These are phyloP conservation scores for Apodemus agrarius DNA, from an alignment of 2,797 vertebrate species.

Conservation along the genomic window DNA sequence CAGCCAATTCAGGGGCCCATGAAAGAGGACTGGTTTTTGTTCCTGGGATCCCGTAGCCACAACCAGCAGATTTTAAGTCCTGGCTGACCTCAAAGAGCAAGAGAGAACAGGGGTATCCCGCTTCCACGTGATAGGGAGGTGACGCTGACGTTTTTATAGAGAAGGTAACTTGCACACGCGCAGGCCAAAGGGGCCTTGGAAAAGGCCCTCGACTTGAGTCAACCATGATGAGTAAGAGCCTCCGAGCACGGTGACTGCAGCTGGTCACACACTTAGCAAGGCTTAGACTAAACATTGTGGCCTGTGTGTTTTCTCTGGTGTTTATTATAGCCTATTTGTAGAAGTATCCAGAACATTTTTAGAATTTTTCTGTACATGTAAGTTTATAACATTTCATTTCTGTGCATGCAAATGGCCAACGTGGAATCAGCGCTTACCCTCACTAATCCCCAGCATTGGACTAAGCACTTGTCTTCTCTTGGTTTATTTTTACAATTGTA, in stretches of 20 bases:
- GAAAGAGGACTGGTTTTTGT: slow-evolving; percentile 42
- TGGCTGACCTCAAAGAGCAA: slow-evolving; percentile 5
- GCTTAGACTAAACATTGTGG: slow-evolving; percentile 71
- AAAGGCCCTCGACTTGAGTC: slow-evolving; percentile 46
- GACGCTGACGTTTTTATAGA: background rate
- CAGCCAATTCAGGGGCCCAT: slow-evolving; percentile 16
- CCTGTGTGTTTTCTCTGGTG: slow-evolving; percentile 41
- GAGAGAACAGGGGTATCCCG: background rate
- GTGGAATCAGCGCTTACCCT: background rate
- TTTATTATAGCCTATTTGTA: slow-evolving; percentile 58
- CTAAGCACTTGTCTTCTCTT: slow-evolving; percentile 45
- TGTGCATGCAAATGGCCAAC: slow-evolving; percentile 10
- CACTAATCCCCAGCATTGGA: background rate
- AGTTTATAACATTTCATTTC: slow-evolving; percentile 37
- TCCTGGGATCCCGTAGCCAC: background rate
- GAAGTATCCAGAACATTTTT: background rate
- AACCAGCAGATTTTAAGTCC: slow-evolving; percentile 57
- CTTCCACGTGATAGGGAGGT: background rate
- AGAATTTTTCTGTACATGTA: slow-evolving; percentile 29
- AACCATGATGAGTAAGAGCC: slow-evolving; percentile 48
- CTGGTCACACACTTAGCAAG: background rate
- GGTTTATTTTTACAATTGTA: slow-evolving; percentile 48
- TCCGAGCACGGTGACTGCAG: slow-evolving; percentile 17
- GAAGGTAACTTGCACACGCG: background rate
- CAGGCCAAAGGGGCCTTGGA: slow-evolving; percentile 26